Evolutionary conservation across 2,888 invertebrate genomes (phyloP), one percentile per base, ranked within the genome.

Genomic region (Megamerina dolium): DNA sequence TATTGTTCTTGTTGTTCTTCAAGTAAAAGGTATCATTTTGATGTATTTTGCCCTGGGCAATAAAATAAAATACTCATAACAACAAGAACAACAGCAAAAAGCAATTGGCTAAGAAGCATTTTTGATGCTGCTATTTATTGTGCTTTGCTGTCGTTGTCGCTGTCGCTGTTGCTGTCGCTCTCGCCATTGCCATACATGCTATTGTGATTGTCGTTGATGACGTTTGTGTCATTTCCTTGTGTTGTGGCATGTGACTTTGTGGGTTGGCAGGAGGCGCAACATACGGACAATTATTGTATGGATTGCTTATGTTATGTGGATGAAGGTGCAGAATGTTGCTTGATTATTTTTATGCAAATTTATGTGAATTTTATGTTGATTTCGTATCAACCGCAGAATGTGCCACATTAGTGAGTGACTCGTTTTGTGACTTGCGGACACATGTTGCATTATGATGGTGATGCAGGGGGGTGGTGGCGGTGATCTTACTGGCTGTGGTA

Each of bases 331-430:
- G 2, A 10, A 16, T 34, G 20, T 10, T 34, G 19, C 43, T 44
- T 54, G 59, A 59, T 58, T 59, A 57, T 57, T 59, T 59, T 54
- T 56, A 58, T 58, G 58, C 53, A 58, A 60, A 59, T 59, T 57
- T 53, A 56, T 50, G 52, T 50, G 53, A 51, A 54, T 55, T 59
- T 57, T 57, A 57, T 60, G 56, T 46, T 53, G 53, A 59, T 58
- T 57, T 37, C 37, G 32, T 38, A 43, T 43, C 34, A 20, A 14
- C 17, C 20, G 10, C 6, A 8, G 10, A 8, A 23, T 23, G 10
- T 10, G 23, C 10, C 23, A 8, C 23, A 8, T 10, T 23, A 8
- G 6, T 23, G 10, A 23, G 23, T 10, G 10, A 6, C 10, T 3
- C 16, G 12, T 31, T 4, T 4, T 16, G 4, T n/a, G n/a, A n/a